phyloP scores from a whole-genome alignment of 2,888 invertebrate species.

The Erebia palarica region DNA sequence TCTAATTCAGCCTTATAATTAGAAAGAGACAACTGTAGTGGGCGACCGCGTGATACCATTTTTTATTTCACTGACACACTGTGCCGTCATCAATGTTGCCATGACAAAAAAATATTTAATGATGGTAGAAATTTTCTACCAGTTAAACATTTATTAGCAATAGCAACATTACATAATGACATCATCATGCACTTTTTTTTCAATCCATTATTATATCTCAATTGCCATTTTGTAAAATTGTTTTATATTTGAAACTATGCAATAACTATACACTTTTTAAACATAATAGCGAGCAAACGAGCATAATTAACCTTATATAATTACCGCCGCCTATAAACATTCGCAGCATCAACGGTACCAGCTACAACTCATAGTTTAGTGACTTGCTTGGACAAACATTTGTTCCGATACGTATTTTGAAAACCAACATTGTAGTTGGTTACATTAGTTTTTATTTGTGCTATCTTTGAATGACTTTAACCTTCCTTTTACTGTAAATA shows the following conservation, averaged over 20 bases:
- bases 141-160: background rate
- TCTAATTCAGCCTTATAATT: slow-evolving; percentile 81
- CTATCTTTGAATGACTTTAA: too few relatives aligned
- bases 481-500: too few relatives aligned
- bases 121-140: slow-evolving; percentile 5
- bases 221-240: slow-evolving; percentile 18
- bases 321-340: too few relatives aligned
- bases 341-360: too few relatives aligned
- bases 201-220: slow-evolving; percentile 5
- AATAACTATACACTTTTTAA: background rate
- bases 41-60: slow-evolving; percentile 60
- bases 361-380: too few relatives aligned
- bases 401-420: too few relatives aligned
- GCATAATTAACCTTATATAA: too few relatives aligned
- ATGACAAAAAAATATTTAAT: slow-evolving; percentile 25
- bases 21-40: slow-evolving; percentile 70
- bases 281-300: too few relatives aligned
- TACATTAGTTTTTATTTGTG: too few relatives aligned
- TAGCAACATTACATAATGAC: slow-evolving; percentile 15
- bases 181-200: background rate
- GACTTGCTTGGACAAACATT: too few relatives aligned
- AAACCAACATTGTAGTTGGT: too few relatives aligned
- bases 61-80: slow-evolving; percentile 35
- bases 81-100: slow-evolving; percentile 31
- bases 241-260: background rate